These are phyloP conservation scores for Caenorhabditis zanzibari DNA, from an alignment of 2,888 invertebrate species.

Conservation along the genomic window DNA sequence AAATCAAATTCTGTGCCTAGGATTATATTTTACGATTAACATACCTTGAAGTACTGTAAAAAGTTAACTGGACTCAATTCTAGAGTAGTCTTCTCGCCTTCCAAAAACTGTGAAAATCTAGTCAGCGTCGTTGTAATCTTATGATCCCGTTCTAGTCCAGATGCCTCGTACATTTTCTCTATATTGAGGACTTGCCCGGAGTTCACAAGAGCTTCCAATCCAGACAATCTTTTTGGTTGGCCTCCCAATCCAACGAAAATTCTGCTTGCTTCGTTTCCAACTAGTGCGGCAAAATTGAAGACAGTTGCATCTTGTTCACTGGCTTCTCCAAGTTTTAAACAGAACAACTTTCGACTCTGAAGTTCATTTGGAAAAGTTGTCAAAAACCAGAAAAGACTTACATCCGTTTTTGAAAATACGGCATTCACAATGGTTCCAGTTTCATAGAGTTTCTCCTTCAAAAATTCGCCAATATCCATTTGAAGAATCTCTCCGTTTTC, in stretches of 20 bases:
- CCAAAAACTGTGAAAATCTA: conserved; percentile 17
- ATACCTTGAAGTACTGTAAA: conserved; percentile 65
- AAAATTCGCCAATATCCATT: conserved; percentile 11
- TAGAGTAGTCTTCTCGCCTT: not conserved
- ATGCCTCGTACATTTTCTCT: not conserved
- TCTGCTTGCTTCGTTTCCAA: conserved; percentile 71
- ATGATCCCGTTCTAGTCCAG: conserved; percentile 7
- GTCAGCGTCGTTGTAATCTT: conserved; percentile 1
- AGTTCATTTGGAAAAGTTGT: too few species aligned
- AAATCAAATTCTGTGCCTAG: not conserved
- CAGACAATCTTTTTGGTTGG: conserved; percentile 30
- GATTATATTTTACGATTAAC: not conserved
- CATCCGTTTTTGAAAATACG: conserved; percentile 13
- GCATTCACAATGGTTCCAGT: conserved; percentile 30
- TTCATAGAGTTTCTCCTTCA: not conserved
- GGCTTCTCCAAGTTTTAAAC: conserved; percentile 90
- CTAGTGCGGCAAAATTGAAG: conserved; percentile 87
- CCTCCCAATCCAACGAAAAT: conserved; percentile 63
- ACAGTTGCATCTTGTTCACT: conserved; percentile 96
- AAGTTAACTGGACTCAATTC: conserved; percentile 30
- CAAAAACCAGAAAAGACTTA: too few species aligned
- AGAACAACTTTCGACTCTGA: conserved; percentile 54
- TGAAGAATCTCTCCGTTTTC: not conserved
- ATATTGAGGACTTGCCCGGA: not conserved
- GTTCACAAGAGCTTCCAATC: conserved; percentile 13